A percentile compares a stretch with the other conserved stretches of the same genome.
Conservation (phyloP, 2,888 invertebrate species). For the Unio delphinus region DNA sequence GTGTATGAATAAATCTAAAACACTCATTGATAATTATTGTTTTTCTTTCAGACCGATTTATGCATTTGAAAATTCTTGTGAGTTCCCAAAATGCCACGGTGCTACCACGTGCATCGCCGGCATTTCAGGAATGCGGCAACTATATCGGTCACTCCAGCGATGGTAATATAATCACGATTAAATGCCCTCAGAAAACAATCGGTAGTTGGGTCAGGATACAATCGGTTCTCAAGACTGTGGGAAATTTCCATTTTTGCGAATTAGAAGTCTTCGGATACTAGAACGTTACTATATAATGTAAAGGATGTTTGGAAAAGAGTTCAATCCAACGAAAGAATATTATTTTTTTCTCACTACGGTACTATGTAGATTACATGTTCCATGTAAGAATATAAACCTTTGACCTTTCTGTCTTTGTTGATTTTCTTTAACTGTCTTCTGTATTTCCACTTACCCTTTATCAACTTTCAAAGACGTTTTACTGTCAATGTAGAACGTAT, state of each 20-base stretch:
- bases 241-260: slow-evolving; percentile 21
- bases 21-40: neutral
- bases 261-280: slow-evolving; percentile 26
- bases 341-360: no score
- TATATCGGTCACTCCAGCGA: slow-evolving; percentile 23
- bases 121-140: slow-evolving; percentile 16
- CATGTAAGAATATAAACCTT: no score
- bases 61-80: slow-evolving; percentile 19
- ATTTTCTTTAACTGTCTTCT: no score
- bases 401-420: no score
- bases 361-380: no score
- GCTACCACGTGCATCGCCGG: slow-evolving; percentile 8
- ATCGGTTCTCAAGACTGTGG: slow-evolving; percentile 3
- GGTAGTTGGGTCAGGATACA: slow-evolving; percentile 23
- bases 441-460: no score
- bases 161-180: slow-evolving; percentile 20
- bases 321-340: no score
- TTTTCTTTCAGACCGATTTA: slow-evolving; percentile 5
- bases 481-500: no score
- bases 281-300: neutral
- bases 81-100: slow-evolving; percentile 16
- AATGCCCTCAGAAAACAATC: slow-evolving; percentile 17
- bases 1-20: no score
- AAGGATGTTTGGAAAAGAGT: no score
- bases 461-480: no score